Evolutionary conservation across 2,888 invertebrate genomes (phyloP), one percentile per base, ranked within the genome.

Genomic region (Pyrochroa serraticornis): DNA sequence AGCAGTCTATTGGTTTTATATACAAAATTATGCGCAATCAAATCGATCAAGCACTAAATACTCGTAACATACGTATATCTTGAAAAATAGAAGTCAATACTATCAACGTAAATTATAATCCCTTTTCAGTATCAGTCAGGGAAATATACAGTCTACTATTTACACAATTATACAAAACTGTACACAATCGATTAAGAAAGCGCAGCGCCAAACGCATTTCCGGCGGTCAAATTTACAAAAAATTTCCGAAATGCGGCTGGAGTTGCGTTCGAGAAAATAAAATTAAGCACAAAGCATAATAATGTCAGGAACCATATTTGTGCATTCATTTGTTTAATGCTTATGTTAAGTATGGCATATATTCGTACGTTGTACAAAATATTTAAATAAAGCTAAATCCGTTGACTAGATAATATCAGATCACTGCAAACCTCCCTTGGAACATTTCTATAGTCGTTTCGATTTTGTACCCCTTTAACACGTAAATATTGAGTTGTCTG

Each of bases 371-470:
- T 47, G 52, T 60, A 52, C 43, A 67, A 62, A 62, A 62, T 56
- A 60, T 61, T 60, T 54, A 65, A 70, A 68, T 73, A 73, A 73
- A 72, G 72, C 72, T 72, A 70, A 47, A 63, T 62, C 53, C 60
- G 50, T 55, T 62, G 55, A 63, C 53, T 53, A 60, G 58, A 60
- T 54, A 60, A 45, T 31, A 58, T 60, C 60, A 65, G 76, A 77
- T 77, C 77, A 77, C 75, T 77, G 77, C 77, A 77, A 76, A 75
- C 71, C 71, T 76, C 75, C 75, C 67, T 60, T 38, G 9, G 14
- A 62, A 60, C 62, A 62, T 60, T 64, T 62, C 60, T 51, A 54
- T 63, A 53, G 55, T 60, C 45, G 55, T 62, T 61, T 60, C 57
- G 59, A 56, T 54, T 38, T 49, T 53, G 44, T 45, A 45, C 57